Conservation (phyloP, 2,113 vertebrate species). For the Python bivittatus region DNA sequence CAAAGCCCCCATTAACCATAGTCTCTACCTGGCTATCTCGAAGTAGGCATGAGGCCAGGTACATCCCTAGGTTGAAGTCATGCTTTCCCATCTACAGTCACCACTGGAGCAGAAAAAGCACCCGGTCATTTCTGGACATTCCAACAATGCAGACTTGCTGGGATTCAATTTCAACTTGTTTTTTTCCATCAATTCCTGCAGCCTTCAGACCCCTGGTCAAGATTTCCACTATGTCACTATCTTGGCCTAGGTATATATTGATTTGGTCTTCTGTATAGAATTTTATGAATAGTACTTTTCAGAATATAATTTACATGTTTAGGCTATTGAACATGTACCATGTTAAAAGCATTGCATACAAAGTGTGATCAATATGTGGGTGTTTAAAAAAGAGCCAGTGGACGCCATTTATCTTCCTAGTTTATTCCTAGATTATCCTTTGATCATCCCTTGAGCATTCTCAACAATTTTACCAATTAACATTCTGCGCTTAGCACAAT, state of each 20-base stretch:
- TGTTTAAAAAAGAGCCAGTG: not conserved
- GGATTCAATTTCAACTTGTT: not conserved
- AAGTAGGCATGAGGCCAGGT: not conserved
- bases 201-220: not conserved
- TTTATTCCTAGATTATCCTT: not conserved
- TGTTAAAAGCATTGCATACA: not conserved
- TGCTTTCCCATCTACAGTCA: not conserved
- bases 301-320: not conserved
- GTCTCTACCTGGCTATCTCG: not conserved
- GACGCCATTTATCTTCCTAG: not conserved
- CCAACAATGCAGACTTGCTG: not conserved
- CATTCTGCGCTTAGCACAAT: not conserved
- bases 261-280: not conserved
- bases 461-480: not conserved
- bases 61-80: not conserved
- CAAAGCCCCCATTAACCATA: not conserved
- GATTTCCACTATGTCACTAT: not conserved
- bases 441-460: not conserved
- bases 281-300: not conserved
- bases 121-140: not conserved
- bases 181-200: not conserved
- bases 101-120: not conserved
- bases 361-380: not conserved
- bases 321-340: not conserved
- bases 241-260: not conserved